Evolutionary conservation across 2,113 vertebrate genomes (phyloP).

Genomic region (Grammomys dolichurus): DNA sequence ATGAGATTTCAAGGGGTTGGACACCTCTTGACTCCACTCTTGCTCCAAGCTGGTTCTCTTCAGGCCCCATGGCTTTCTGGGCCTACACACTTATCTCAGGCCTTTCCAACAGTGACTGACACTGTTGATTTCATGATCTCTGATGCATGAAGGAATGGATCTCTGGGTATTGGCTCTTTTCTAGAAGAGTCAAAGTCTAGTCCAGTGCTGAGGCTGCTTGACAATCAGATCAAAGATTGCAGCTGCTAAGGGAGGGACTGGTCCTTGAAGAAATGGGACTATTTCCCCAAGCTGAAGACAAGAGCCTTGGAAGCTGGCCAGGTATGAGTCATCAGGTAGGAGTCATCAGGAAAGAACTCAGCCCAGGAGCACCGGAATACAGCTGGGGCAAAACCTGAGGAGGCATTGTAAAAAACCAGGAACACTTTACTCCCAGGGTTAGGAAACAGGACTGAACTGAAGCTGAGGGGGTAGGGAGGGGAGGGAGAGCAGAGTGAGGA

Average conservation of each 20-base stretch:
- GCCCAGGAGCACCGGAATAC: slow-evolving; percentile 35
- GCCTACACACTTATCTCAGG: neutral
- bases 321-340: slow-evolving; percentile 63
- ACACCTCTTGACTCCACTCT: too few relatives aligned
- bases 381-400: neutral
- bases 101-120: neutral
- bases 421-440: neutral
- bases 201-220: slow-evolving; percentile 22
- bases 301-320: slow-evolving; percentile 65
- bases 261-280: slow-evolving; percentile 21
- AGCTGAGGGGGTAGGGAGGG: neutral
- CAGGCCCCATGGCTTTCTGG: too few relatives aligned
- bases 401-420: neutral
- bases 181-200: slow-evolving; percentile 47
- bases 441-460: neutral
- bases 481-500: neutral
- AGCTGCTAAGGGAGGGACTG: slow-evolving; percentile 43
- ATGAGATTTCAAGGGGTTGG: too few relatives aligned
- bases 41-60: too few relatives aligned
- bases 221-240: slow-evolving; percentile 58
- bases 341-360: slow-evolving; percentile 70
- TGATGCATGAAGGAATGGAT: neutral
- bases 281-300: slow-evolving; percentile 64
- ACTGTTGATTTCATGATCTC: neutral
- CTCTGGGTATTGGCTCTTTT: neutral